phyloP scores from a whole-genome alignment of 2,113 vertebrate species.

The Dolichotis patagonum region DNA sequence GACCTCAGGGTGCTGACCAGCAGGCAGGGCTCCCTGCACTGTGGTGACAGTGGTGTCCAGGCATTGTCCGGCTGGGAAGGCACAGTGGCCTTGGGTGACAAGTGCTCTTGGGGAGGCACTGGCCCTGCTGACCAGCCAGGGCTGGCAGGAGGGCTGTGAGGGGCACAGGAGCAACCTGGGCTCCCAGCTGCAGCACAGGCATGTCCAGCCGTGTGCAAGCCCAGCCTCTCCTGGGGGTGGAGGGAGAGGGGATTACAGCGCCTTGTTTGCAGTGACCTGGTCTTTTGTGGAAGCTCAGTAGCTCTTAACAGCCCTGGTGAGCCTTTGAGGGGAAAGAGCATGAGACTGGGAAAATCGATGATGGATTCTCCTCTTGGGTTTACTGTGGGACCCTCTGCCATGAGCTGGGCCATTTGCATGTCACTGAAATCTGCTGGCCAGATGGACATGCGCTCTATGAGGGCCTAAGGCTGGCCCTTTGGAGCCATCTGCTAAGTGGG shows the following conservation, averaged over 20 bases:
- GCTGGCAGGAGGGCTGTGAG: not conserved
- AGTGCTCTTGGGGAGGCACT: too few relatives aligned
- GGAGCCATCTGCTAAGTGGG: slow-evolving; percentile 76
- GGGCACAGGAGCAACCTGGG: not conserved
- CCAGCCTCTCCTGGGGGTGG: not conserved
- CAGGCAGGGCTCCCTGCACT: too few relatives aligned
- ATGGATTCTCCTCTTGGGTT: slow-evolving; percentile 69
- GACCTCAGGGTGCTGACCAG: accelerated
- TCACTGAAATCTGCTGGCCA: slow-evolving; percentile 78
- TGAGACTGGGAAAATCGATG: slow-evolving; percentile 74
- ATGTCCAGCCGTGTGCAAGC: accelerated
- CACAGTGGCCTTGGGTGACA: accelerated
- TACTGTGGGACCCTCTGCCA: slow-evolving; percentile 70
- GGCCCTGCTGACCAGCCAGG: not conserved
- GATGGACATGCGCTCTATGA: slow-evolving; percentile 75
- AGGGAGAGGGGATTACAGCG: slow-evolving; percentile 62
- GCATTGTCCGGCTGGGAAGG: too few relatives aligned
- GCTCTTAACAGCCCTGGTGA: slow-evolving; percentile 81
- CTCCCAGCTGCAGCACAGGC: not conserved
- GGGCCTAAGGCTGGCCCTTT: slow-evolving; percentile 68
- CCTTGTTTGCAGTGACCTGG: slow-evolving; percentile 78
- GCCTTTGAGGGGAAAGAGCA: slow-evolving; percentile 78
- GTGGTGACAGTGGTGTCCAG: too few relatives aligned
- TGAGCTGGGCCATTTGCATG: slow-evolving; percentile 77
- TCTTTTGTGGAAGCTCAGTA: slow-evolving; percentile 75